A percentile compares a stretch with the other conserved stretches of the same genome.
These are phyloP conservation scores for Murina feae DNA, from an alignment of 2,113 vertebrate genomes.

Conservation along the genomic window DNA sequence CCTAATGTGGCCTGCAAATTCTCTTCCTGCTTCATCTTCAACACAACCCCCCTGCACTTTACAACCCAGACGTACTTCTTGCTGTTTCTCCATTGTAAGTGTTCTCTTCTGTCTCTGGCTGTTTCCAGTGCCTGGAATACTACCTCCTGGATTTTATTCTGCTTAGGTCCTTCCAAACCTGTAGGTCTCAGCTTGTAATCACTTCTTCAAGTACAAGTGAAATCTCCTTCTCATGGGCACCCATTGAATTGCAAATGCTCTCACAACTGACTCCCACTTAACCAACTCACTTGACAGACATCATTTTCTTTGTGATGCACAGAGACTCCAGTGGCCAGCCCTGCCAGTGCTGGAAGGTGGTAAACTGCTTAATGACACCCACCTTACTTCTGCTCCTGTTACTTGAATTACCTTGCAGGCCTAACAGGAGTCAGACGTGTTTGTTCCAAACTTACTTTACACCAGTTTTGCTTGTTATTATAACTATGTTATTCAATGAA, in stretches of 20 bases:
- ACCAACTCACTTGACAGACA: not conserved
- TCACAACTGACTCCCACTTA: not conserved
- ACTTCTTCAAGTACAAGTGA: not conserved
- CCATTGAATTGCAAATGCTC: not conserved
- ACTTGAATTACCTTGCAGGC: not conserved
- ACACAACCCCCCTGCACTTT: not conserved
- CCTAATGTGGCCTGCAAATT: not conserved
- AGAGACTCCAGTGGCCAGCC: not conserved
- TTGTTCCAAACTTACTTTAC: not conserved
- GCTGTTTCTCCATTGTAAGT: not conserved
- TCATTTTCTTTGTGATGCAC: not conserved
- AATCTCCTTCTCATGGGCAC: not conserved
- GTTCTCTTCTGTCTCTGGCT: not conserved
- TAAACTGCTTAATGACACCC: not conserved
- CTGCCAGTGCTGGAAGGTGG: not conserved
- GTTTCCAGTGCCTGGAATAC: not conserved
- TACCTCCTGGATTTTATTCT: not conserved
- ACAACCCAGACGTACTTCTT: not conserved
- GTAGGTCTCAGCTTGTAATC: not conserved
- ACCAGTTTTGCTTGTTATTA: not conserved
- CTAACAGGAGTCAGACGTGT: not conserved
- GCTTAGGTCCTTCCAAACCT: not conserved
- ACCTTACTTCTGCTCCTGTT: not conserved
- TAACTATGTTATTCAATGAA: not conserved
- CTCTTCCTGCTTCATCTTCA: not conserved